These are phyloP conservation scores for Oceanites oceanicus DNA, from an alignment of 2,113 vertebrate species.

Conservation along the genomic window DNA sequence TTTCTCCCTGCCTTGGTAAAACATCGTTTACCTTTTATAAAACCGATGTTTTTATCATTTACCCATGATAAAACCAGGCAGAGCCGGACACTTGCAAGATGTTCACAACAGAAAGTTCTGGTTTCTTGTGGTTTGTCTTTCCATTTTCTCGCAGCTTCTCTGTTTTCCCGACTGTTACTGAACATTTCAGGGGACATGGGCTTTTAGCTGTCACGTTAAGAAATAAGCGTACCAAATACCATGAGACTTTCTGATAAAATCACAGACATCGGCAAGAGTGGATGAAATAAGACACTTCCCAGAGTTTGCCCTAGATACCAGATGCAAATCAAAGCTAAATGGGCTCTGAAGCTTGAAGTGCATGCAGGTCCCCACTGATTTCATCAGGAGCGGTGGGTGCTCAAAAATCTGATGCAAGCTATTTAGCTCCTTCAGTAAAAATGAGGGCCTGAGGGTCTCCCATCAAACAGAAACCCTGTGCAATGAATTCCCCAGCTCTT, in stretches of 20 bases:
- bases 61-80: background rate
- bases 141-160: background rate
- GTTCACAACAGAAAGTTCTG: background rate
- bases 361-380: background rate
- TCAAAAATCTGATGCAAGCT: background rate
- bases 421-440: background rate
- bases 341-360: background rate
- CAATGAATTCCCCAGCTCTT: background rate
- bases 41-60: background rate
- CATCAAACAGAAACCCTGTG: background rate
- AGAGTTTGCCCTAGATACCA: slow-evolving; percentile 31
- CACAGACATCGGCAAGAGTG: background rate
- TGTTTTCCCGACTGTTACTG: background rate
- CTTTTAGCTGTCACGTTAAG: background rate
- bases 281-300: slow-evolving; percentile 10
- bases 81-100: background rate
- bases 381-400: background rate
- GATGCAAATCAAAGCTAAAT: slow-evolving; percentile 36
- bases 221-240: slow-evolving; percentile 10
- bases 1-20: background rate
- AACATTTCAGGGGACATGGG: background rate
- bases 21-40: background rate
- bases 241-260: slow-evolving; percentile 31
- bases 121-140: background rate
- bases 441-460: background rate